Percentiles rank a stretch among this genome's conserved stretches.
These are phyloP conservation scores for Microtus montanus DNA, from an alignment of 2,113 vertebrate species.

Conservation along the genomic window DNA sequence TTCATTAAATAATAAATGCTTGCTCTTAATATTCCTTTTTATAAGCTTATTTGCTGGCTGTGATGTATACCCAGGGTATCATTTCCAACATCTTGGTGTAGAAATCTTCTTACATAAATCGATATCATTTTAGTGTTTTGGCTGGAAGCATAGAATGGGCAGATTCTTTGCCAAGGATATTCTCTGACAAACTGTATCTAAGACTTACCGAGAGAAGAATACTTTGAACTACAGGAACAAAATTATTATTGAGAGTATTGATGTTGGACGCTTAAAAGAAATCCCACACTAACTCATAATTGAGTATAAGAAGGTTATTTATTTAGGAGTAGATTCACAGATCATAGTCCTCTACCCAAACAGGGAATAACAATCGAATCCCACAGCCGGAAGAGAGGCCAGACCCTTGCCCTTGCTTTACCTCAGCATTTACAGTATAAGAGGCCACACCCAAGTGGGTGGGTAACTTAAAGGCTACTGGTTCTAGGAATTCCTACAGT, in stretches of 20 bases:
- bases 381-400: no score
- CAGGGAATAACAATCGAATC: no score
- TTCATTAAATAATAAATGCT: slow-evolving; percentile 44
- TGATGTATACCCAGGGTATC: neutral
- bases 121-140: slow-evolving; percentile 36
- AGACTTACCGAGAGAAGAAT: neutral
- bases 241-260: neutral
- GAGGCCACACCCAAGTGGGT: no score
- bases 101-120: slow-evolving; percentile 46
- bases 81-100: slow-evolving; percentile 27
- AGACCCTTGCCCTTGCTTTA: no score
- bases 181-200: neutral
- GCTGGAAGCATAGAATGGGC: neutral
- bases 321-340: no score
- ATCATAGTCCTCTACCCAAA: no score
- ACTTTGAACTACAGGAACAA: neutral
- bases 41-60: slow-evolving; percentile 29
- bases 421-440: no score
- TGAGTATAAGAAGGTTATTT: no score
- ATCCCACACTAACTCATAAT: no score
- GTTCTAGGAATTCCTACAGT: no score
- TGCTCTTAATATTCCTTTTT: slow-evolving; percentile 48
- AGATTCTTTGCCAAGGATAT: neutral
- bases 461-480: no score
- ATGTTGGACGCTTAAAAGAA: no score